Evolutionary conservation across 2,797 vertebrate species (phyloP), one percentile per base, ranked within the genome.

Genomic region (Tokudaia muenninki): DNA sequence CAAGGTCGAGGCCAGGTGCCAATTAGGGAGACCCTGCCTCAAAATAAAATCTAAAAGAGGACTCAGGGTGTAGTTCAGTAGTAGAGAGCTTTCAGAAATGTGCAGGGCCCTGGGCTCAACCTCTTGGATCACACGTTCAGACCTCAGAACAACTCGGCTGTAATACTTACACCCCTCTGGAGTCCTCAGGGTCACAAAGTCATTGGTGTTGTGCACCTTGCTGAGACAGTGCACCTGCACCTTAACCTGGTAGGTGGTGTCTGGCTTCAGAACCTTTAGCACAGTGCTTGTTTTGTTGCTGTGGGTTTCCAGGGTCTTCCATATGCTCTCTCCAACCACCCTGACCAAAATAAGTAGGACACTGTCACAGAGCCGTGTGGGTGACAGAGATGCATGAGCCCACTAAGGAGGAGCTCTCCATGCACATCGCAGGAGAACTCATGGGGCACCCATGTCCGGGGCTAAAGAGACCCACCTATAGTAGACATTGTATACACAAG

Each of bases 161-260:
- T 26, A 31, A 61, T 79, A 99, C 99, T 99, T 98, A 99, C 99
- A 2, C 98, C 99, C 99, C 98, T 99, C 99, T 0, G 99, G 99
- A 0, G 99, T 99, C 94, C 99, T 97, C 86, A 99, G 98, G 0
- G 99, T 99, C 98, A 99, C 98, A 83, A 99, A 96, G 96, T 99
- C 99, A 0, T 99, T 99, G 98, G 98, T 99, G 98, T 99, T 99
- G 98, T 99, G 99, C 94, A 99, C 97, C 97, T 99, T 98, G 98
- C 98, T 99, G 97, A 99, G 99, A 57, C 99, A 99, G 96, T 99
- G 99, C 10, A 99, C 99, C 96, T 99, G 99, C 41, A 99, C 99
- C 94, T 99, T 99, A 67, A 99, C 99, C 52, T 99, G 99, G 94
- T 99, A 99, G 0, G 99, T 99, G 97, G 99, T 99, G 97, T 99